These are phyloP conservation scores for Puffinus mauretanicus DNA, from an alignment of 2,113 vertebrate genomes.

Conservation along the genomic window DNA sequence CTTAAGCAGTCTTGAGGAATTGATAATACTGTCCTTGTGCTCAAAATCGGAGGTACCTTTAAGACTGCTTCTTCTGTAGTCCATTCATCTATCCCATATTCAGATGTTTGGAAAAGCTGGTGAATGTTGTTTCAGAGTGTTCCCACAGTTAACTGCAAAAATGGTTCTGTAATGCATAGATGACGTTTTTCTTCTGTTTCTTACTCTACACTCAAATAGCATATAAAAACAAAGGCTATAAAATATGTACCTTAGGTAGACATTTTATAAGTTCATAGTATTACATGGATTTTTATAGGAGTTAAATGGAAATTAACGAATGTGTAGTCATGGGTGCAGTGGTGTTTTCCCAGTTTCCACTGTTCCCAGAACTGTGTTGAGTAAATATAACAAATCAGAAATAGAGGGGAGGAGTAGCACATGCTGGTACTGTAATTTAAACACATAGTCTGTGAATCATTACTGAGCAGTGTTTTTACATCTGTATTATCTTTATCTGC, in stretches of 20 bases:
- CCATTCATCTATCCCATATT: not conserved
- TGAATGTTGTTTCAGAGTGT: not conserved
- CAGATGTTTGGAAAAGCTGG: not conserved
- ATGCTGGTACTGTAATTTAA: not conserved
- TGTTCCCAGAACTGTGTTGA: not conserved
- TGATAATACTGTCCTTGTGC: not conserved
- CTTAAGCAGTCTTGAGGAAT: not conserved
- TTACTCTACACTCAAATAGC: not conserved
- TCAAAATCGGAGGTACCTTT: not conserved
- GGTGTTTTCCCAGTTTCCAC: not conserved
- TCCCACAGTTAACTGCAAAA: not conserved
- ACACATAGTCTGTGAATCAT: not conserved
- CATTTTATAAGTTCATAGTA: not conserved
- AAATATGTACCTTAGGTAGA: not conserved
- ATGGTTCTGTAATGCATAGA: not conserved
- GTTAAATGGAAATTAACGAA: not conserved
- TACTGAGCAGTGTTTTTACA: not conserved
- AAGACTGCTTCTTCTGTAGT: not conserved
- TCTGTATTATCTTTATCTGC: slow-evolving; percentile 8
- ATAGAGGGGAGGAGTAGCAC: not conserved
- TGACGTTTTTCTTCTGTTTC: not conserved
- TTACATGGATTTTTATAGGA: not conserved
- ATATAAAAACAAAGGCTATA: not conserved
- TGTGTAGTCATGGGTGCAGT: not conserved
- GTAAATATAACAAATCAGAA: not conserved